Evolutionary conservation across 2,888 invertebrate genomes (phyloP).

Genomic region (Oscheius sp.): DNA sequence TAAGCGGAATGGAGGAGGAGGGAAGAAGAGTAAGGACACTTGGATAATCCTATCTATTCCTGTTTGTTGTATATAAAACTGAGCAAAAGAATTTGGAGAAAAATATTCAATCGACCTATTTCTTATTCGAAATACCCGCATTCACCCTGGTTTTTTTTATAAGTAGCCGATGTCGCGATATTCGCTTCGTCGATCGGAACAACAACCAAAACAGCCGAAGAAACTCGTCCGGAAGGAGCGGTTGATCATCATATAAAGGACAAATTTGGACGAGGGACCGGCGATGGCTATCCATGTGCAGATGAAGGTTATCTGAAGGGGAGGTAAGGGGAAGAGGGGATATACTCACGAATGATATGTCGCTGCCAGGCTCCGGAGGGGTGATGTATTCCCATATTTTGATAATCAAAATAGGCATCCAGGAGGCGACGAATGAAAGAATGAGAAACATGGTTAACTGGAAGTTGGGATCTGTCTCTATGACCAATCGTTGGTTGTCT

Average conservation of each 20-base stretch:
- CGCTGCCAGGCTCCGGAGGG: constrained; percentile 40
- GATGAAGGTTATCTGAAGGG: constrained; percentile 53
- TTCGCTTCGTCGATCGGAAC: constrained; percentile 41
- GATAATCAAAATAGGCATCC: constrained; percentile 74
- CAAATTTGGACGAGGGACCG: constrained; percentile 93
- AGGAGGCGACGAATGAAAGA: constrained; percentile 88
- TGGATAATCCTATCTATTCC: neutral
- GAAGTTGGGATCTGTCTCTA: constrained; percentile 89
- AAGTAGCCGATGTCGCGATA: constrained; percentile 51
- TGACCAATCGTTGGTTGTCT: constrained; percentile 86
- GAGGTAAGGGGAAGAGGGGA: neutral
- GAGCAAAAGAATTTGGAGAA: neutral
- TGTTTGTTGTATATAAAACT: neutral
- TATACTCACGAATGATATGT: constrained; percentile 45
- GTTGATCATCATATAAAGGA: constrained; percentile 87
- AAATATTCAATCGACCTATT: constrained; percentile 16
- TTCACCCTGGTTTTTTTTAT: neutral
- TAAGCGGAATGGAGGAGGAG: neutral
- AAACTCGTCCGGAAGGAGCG: constrained; percentile 79
- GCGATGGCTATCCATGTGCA: constrained; percentile 92
- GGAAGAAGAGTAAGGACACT: constrained; percentile 14
- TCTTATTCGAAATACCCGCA: neutral
- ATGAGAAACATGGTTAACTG: constrained; percentile 93
- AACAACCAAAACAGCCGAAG: constrained; percentile 38
- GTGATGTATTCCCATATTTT: constrained; percentile 46